Evolutionary conservation across 2,113 vertebrate genomes (phyloP), one percentile per base, ranked within the genome.

Genomic region (Microtus ochrogaster): DNA sequence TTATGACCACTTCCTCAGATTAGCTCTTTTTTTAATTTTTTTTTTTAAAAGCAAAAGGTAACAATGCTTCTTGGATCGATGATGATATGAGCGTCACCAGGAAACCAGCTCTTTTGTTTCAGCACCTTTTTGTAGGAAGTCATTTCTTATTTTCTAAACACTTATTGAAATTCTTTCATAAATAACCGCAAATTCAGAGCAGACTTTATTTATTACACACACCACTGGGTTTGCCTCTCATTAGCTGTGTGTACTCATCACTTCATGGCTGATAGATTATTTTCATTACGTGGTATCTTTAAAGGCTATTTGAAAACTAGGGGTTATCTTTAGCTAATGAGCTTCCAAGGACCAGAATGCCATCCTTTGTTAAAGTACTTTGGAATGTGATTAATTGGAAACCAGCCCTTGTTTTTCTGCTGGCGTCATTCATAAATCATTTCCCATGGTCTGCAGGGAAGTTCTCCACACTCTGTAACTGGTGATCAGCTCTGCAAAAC

Each of bases 301-400:
- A 63, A 98, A 97, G 79, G 87, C 73, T 95, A 73, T 91, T 97
- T 81, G 30, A 94, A 85, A 95, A 90, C 84, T 87, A 84, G n/a
- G 88, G 92, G 77, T 89, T 41, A 0, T 98, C 77, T 93, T 91
- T 7, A 3, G 92, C 91, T 97, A 96, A 98, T 92, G 83, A 97
- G 87, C 33, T 95, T 97, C 92, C 77, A 94, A 24, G 85, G 96
- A 89, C 87, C 90, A 97, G 92, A 85, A 77, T 52, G 58, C 49
- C 61, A 92, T 93, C 68, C 68, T 97, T 89, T 96, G 83, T 92
- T 96, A 96, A 97, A 92, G 61, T 97, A 76, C 49, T 96, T 97
- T 97, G 82, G 61, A n/a, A 90, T 97, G 97, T 98, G 95, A 97
- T 98, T 98, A 95, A 97, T 93, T 98, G 16, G 44, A 96, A 39